Conservation (phyloP, 2,113 vertebrate genomes). For the Mystacornis crossleyi region DNA sequence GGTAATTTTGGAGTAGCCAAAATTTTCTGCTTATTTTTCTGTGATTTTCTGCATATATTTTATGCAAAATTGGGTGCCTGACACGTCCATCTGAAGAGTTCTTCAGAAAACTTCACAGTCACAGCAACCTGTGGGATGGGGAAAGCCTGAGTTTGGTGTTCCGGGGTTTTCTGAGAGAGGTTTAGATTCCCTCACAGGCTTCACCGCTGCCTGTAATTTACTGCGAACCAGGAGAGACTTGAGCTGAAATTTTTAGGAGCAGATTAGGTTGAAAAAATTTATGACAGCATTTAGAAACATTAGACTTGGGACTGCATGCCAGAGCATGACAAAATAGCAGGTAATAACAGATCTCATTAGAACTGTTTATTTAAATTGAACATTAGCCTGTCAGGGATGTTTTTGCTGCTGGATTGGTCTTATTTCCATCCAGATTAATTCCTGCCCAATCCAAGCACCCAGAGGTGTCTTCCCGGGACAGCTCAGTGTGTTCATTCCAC, state of each 20-base stretch:
- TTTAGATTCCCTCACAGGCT: constrained; percentile 19
- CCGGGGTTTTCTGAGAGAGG: neutral
- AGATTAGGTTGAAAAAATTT: constrained; percentile 71
- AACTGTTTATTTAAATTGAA: constrained; percentile 76
- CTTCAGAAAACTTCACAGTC: neutral
- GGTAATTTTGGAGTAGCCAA: neutral
- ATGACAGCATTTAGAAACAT: constrained; percentile 68
- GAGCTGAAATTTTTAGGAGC: constrained; percentile 64
- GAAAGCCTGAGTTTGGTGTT: neutral
- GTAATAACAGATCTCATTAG: constrained; percentile 78
- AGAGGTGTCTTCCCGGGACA: neutral
- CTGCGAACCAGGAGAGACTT: constrained; percentile 36
- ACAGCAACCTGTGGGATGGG: neutral
- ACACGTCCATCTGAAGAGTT: neutral
- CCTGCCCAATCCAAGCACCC: neutral
- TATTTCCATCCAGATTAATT: constrained; percentile 50
- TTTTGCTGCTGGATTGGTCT: constrained; percentile 55
- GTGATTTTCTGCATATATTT: neutral
- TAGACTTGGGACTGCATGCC: constrained; percentile 61
- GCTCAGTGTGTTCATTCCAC: neutral
- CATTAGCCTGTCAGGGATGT: constrained; percentile 71
- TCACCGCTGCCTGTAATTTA: constrained; percentile 8
- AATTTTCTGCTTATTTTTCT: too few relatives aligned
- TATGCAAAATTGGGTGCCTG: neutral
- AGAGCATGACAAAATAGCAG: constrained; percentile 68